Conservation (phyloP, 2,113 vertebrate genomes). For the Bothrops jararaca region DNA sequence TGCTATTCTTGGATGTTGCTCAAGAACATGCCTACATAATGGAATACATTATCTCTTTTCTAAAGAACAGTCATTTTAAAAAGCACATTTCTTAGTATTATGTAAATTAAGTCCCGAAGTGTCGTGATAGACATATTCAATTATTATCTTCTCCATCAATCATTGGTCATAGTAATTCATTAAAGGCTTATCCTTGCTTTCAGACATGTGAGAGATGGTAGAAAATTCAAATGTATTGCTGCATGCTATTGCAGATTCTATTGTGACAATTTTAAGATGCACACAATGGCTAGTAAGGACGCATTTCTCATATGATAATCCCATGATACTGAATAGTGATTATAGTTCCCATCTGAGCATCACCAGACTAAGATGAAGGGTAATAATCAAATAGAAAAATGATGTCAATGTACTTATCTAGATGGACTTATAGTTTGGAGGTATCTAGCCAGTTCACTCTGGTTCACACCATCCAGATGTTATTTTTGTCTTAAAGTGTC, state of each 20-base stretch:
- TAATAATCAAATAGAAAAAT: not conserved
- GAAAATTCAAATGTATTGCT: not conserved
- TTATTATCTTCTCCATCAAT: constrained; percentile 26
- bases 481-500: too few species aligned
- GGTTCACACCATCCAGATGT: too few species aligned
- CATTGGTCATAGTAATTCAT: not conserved
- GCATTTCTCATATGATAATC: not conserved
- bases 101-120: constrained; percentile 38
- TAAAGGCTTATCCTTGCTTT: not conserved
- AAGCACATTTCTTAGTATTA: constrained; percentile 20
- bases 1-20: constrained; percentile 37
- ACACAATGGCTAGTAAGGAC: not conserved
- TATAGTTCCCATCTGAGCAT: not conserved
- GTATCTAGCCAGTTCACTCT: too few species aligned
- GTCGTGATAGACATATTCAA: not conserved
- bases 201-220: not conserved
- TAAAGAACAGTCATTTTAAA: constrained; percentile 41
- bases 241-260: not conserved
- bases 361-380: not conserved
- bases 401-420: not conserved
- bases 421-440: not conserved
- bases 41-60: constrained; percentile 38
- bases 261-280: not conserved
- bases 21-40: constrained; percentile 27
- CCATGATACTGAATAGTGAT: not conserved